Evolutionary conservation across 1,140 invertebrate genomes (phyloP).

Genomic region (Brachionus rotundiformis): DNA sequence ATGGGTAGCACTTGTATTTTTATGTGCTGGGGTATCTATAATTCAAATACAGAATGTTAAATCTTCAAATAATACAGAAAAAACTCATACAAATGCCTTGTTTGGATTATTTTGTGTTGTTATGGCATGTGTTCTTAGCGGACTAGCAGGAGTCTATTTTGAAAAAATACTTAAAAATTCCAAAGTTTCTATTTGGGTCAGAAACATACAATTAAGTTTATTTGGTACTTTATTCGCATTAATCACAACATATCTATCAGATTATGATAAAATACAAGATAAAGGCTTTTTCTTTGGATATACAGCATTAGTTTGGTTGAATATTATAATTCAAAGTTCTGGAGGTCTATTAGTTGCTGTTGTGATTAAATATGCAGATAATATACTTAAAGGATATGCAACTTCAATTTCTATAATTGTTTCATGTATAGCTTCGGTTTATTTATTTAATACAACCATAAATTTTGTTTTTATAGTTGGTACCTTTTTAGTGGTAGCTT

Average conservation of each 20-base stretch:
- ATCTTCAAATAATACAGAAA: background rate
- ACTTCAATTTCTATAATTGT: slow-evolving; percentile 53
- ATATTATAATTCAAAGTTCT: slow-evolving; percentile 63
- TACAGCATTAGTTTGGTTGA: slow-evolving; percentile 63
- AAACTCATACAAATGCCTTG: slow-evolving; percentile 59
- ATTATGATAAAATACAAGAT: slow-evolving; percentile 62
- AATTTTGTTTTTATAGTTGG: slow-evolving; percentile 43
- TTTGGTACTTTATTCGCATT: slow-evolving; percentile 61
- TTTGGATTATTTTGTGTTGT: slow-evolving; percentile 85
- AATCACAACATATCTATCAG: slow-evolving; percentile 65
- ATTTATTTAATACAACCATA: slow-evolving; percentile 45
- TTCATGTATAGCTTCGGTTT: slow-evolving; percentile 38
- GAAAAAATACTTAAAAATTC: slow-evolving; percentile 92
- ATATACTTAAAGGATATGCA: slow-evolving; percentile 62
- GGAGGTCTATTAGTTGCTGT: slow-evolving; percentile 66
- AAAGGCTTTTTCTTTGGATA: slow-evolving; percentile 69
- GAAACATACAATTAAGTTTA: slow-evolving; percentile 70
- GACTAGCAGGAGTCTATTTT: slow-evolving; percentile 99
- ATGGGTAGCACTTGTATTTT: slow-evolving; percentile 82
- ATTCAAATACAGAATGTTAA: slow-evolving; percentile 59
- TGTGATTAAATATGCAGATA: slow-evolving; percentile 68
- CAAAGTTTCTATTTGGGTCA: slow-evolving; percentile 82
- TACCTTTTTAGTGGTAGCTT: slow-evolving; percentile 27
- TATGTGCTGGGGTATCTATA: slow-evolving; percentile 80
- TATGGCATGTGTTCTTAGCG: slow-evolving; percentile 86